phyloP scores from a whole-genome alignment of 2,113 vertebrate species.

The Gallinago media region DNA sequence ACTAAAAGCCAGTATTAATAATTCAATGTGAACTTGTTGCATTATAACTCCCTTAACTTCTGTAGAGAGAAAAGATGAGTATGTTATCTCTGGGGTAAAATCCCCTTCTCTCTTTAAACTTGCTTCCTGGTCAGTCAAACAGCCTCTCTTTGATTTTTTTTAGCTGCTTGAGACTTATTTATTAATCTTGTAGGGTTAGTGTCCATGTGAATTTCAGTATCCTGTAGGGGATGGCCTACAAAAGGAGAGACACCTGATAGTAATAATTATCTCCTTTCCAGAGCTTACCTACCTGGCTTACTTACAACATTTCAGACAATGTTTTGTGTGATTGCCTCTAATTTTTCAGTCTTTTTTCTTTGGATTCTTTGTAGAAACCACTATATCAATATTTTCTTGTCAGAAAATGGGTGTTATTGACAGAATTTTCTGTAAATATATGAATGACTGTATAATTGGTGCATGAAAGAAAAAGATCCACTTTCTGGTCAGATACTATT shows the following conservation, averaged over 20 bases:
- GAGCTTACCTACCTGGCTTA: neutral
- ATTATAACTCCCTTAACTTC: neutral
- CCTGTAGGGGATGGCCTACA: neutral
- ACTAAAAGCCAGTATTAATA: constrained; percentile 6
- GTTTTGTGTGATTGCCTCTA: neutral
- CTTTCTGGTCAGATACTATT: neutral
- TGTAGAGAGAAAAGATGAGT: neutral
- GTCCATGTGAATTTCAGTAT: neutral
- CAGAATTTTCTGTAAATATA: neutral
- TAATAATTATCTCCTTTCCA: neutral
- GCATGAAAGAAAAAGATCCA: neutral
- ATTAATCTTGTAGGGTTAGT: neutral
- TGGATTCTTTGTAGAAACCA: neutral
- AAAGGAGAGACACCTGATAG: neutral
- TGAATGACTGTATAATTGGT: neutral
- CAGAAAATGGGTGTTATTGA: neutral
- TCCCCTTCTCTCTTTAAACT: neutral
- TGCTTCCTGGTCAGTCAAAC: neutral
- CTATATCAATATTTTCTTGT: neutral
- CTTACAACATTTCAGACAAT: neutral
- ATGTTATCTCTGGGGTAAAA: neutral
- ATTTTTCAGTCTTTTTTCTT: neutral
- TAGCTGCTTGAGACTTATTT: constrained; percentile 18
- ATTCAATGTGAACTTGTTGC: constrained; percentile 21
- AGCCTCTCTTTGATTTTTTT: neutral